Evolutionary conservation across 2,797 vertebrate species (phyloP).

Genomic region (Gadopsis marmoratus): DNA sequence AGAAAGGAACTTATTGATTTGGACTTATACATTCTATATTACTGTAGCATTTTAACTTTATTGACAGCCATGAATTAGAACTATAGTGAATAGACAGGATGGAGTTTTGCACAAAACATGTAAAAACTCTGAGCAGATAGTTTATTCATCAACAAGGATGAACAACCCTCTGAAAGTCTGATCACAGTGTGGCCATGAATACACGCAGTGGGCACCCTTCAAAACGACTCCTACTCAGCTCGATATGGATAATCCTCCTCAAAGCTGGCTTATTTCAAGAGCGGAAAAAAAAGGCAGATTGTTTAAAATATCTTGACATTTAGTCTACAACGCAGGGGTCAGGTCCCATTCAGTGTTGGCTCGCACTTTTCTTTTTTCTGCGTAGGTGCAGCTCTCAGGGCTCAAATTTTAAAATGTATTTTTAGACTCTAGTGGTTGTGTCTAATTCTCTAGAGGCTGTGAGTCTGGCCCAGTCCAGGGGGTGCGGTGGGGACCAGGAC

Average conservation of each 20-base stretch:
- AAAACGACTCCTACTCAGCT: constrained; percentile 31
- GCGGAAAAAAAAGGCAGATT: constrained; percentile 10
- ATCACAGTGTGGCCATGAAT: constrained; percentile 4
- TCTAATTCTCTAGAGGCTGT: neutral
- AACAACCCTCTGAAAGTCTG: neutral
- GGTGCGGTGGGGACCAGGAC: neutral
- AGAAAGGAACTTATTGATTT: fast-evolving
- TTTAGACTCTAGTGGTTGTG: neutral
- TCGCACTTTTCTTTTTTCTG: constrained; percentile 1
- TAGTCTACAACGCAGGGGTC: constrained; percentile 20
- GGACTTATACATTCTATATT: neutral
- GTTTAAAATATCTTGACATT: constrained; percentile 30
- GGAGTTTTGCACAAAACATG: constrained; percentile 11
- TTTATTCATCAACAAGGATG: neutral
- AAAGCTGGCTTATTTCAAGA: constrained; percentile 7
- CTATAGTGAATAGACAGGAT: neutral
- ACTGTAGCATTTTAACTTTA: neutral
- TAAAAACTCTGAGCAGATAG: neutral
- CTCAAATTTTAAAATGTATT: neutral
- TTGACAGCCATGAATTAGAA: neutral
- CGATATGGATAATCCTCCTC: constrained; percentile 14
- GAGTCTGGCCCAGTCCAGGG: neutral
- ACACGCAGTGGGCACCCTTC: neutral
- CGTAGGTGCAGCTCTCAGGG: neutral
- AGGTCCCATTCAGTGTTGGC: neutral